Evolutionary conservation across 1,140 invertebrate genomes (phyloP).

Genomic region (Agrypnia vestita): DNA sequence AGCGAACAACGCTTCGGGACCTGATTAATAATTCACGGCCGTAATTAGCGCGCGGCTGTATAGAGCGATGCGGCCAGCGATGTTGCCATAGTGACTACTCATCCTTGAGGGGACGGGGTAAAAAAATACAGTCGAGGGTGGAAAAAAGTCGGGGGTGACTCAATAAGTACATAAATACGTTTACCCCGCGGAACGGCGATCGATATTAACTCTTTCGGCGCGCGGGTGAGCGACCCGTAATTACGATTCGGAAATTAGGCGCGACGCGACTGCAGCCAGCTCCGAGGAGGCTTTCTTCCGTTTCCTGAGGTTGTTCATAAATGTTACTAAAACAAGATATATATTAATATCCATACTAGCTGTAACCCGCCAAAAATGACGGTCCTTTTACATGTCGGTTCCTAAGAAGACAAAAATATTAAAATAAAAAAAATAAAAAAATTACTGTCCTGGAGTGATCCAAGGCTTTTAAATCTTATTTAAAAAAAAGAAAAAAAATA

Average conservation of each 20-base stretch:
- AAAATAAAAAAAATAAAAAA: too few relatives aligned
- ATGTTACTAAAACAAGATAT: too few relatives aligned
- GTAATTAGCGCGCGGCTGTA: conserved; percentile 44
- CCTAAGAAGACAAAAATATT: too few relatives aligned
- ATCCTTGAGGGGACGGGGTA: conserved; percentile 70
- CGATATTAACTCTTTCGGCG: conserved; percentile 73
- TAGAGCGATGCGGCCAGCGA: conserved; percentile 50
- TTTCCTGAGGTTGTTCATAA: too few relatives aligned
- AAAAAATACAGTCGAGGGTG: conserved; percentile 75
- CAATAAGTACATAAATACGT: conserved; percentile 64
- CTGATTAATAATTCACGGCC: not conserved
- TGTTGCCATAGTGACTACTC: conserved; percentile 76
- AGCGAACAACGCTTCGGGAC: not conserved
- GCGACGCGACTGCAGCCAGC: conserved; percentile 40
- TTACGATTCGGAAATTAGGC: conserved; percentile 52
- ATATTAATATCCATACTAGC: too few relatives aligned
- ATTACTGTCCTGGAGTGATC: too few relatives aligned
- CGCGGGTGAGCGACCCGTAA: conserved; percentile 56
- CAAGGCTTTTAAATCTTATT: too few relatives aligned
- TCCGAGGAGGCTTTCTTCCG: too few relatives aligned
- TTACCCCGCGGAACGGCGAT: conserved; percentile 71
- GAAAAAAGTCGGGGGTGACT: conserved; percentile 74
- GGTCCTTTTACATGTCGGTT: too few relatives aligned
- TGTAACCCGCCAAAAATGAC: too few relatives aligned
- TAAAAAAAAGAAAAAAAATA: too few relatives aligned